Evolutionary conservation across 2,888 invertebrate genomes (phyloP).

Genomic region (Sympetrum striolatum): DNA sequence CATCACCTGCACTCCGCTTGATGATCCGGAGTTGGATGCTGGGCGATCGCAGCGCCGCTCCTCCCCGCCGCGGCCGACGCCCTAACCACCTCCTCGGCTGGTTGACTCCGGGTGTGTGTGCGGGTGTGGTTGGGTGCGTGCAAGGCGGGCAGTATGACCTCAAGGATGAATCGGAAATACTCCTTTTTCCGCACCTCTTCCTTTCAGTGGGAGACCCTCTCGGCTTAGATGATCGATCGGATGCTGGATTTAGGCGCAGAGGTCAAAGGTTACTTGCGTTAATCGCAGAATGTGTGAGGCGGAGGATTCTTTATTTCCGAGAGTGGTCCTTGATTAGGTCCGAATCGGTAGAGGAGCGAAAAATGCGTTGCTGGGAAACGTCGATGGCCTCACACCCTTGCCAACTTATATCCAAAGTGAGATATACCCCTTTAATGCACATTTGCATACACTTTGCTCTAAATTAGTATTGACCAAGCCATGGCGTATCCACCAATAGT

Average conservation of each 20-base stretch:
- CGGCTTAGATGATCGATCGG: background rate
- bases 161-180: background rate
- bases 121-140: background rate
- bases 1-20: constrained; percentile 31
- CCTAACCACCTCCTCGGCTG: constrained; percentile 17
- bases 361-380: too few relatives aligned
- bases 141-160: constrained; percentile 33
- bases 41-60: constrained; percentile 15
- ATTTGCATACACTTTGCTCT: too few relatives aligned
- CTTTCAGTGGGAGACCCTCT: background rate
- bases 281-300: background rate
- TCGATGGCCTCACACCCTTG: too few relatives aligned
- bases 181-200: background rate
- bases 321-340: too few relatives aligned
- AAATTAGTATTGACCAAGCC: too few relatives aligned
- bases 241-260: background rate
- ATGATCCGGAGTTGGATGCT: background rate
- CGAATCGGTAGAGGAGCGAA: too few relatives aligned
- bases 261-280: constrained; percentile 28
- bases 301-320: background rate
- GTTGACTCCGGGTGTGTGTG: background rate
- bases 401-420: too few relatives aligned
- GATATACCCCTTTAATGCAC: too few relatives aligned
- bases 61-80: background rate
- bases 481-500: too few relatives aligned